These are phyloP conservation scores for Eurytoma californica DNA, from an alignment of 2,888 invertebrate species.

Conservation along the genomic window DNA sequence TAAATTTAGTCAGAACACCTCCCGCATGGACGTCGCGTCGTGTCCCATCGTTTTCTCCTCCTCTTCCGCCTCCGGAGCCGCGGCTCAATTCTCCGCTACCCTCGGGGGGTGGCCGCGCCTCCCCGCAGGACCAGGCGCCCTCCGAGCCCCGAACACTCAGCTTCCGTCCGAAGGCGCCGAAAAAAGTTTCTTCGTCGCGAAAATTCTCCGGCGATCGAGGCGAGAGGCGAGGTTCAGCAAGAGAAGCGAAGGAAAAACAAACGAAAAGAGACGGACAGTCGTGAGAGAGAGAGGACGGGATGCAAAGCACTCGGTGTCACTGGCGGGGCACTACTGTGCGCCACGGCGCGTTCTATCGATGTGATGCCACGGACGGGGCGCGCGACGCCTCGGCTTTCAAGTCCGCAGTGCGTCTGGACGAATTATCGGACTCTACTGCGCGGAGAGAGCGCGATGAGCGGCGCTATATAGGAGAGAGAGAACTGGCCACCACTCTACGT, in stretches of 20 bases:
- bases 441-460: slow-evolving; percentile 35
- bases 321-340: background rate
- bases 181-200: too few species aligned
- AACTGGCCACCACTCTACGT: slow-evolving; percentile 27
- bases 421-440: slow-evolving; percentile 50
- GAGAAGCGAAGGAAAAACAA: background rate
- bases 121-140: slow-evolving; percentile 23
- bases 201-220: too few species aligned
- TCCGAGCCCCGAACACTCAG: background rate
- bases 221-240: too few species aligned
- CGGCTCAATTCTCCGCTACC: background rate
- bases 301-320: background rate
- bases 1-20: too few species aligned
- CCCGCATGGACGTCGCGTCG: slow-evolving; percentile 2
- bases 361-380: background rate
- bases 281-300: background rate
- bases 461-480: slow-evolving; percentile 51
- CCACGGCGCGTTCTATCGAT: slow-evolving; percentile 5
- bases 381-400: slow-evolving; percentile 34
- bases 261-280: background rate
- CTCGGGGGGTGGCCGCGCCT: slow-evolving; percentile 10
- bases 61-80: background rate
- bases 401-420: slow-evolving; percentile 54
- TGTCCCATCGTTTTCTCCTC: slow-evolving; percentile 40
- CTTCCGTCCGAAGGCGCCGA: too few species aligned